A percentile compares a stretch with the other conserved stretches of the same genome.
Conservation (phyloP, 2,888 invertebrate species). For the Pemphredon lugubris region DNA sequence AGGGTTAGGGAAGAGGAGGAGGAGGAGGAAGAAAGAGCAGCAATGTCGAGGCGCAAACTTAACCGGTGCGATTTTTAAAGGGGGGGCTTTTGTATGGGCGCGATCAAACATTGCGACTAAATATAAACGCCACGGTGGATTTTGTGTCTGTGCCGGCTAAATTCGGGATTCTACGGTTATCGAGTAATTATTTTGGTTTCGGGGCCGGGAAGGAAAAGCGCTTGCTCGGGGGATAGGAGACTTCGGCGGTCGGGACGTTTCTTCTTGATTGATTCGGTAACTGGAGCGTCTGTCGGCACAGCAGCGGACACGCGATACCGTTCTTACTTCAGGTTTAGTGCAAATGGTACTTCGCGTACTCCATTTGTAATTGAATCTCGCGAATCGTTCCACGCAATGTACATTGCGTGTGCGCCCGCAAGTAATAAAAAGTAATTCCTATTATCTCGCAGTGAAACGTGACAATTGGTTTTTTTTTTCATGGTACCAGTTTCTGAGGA, state of each 20-base stretch:
- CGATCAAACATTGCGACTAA: slow-evolving; percentile 59
- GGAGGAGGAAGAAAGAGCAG: slow-evolving; percentile 5
- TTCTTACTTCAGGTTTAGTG: no score
- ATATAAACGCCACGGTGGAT: slow-evolving; percentile 55
- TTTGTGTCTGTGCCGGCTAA: slow-evolving; percentile 11
- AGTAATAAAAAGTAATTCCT: no score
- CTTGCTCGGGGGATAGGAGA: not conserved
- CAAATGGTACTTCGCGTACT: no score
- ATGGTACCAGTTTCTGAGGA: no score
- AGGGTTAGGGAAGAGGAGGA: slow-evolving; percentile 4
- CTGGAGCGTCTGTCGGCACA: no score
- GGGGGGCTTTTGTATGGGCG: slow-evolving; percentile 37
- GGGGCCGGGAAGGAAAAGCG: not conserved
- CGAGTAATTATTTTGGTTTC: slow-evolving; percentile 1
- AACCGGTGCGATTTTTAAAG: slow-evolving; percentile 50
- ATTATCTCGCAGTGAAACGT: no score
- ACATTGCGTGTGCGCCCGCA: no score
- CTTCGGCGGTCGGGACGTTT: not conserved
- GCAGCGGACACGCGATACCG: no score
- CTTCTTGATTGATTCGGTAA: not conserved
- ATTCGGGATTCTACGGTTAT: slow-evolving; percentile 15
- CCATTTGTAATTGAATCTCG: no score
- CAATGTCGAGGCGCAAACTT: slow-evolving; percentile 51
- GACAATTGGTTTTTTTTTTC: no score
- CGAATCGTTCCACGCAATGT: no score